phyloP scores from a whole-genome alignment of 2,888 invertebrate genomes.

The Drosophila peninsularis region DNA sequence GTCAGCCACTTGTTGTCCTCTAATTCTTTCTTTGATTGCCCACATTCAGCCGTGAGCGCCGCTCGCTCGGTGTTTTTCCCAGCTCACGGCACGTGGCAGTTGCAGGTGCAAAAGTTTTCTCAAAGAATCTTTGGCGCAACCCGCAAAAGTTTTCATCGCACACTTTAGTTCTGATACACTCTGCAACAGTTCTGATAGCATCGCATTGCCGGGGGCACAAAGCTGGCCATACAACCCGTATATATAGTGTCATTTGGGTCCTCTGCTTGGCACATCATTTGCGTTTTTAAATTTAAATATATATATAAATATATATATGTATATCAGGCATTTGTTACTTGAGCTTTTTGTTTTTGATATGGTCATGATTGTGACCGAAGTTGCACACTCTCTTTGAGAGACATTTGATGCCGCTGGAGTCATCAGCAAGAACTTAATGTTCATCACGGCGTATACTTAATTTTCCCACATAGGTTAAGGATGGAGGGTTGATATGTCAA shows the following conservation, averaged over 20 bases:
- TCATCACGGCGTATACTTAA: too few species aligned
- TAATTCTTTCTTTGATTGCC: conserved; percentile 47
- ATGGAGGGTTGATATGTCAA: too few species aligned
- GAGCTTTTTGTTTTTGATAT: too few species aligned
- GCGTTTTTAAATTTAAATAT: conserved; percentile 1
- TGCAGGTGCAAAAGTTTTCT: conserved; percentile 38
- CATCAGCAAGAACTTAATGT: neutral
- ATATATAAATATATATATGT: too few species aligned
- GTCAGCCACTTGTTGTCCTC: conserved; percentile 60
- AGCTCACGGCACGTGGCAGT: conserved; percentile 6
- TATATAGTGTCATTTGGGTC: neutral
- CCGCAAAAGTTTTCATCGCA: conserved; percentile 47
- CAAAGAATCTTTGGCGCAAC: conserved; percentile 43
- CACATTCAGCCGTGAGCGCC: conserved; percentile 14
- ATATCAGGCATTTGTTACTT: too few species aligned
- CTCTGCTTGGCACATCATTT: neutral
- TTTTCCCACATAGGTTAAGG: too few species aligned
- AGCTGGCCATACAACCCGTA: neutral
- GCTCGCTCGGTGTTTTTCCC: neutral
- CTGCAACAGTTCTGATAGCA: conserved; percentile 3
- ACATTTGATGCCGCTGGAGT: neutral
- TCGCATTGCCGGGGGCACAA: neutral
- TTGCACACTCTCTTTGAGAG: neutral
- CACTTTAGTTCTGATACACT: conserved; percentile 17
- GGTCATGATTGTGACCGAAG: neutral